Evolutionary conservation across 1,140 invertebrate species (phyloP), one percentile per base, ranked within the genome.

Genomic region (Temnothorax nylanderi): DNA sequence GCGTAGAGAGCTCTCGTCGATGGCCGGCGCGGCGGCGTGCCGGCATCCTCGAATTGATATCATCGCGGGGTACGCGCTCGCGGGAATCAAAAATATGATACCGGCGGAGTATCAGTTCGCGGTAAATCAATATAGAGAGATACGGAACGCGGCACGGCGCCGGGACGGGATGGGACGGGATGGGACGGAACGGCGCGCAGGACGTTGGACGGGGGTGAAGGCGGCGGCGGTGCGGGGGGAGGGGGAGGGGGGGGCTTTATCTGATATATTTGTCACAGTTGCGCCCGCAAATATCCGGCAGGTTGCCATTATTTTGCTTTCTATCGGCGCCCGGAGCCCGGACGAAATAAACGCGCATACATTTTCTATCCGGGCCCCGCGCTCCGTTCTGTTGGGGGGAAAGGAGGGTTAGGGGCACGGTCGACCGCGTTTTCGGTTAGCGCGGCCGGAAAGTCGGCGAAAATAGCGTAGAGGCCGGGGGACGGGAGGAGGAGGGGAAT

Each of bases 71-170:
- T 44, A 71, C n/a, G 62, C 41, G 62, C 32, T 37, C 74, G 58
- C 72, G 60, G 60, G 75, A 60, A 89, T 89, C 71, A 85, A 89
- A 87, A 89, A 89, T 71, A 62, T 49, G 41, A 82, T 65, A 74
- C 32, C 54, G 69, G 74, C 54, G 71, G 75, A 80, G 41, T 89
- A 89, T 90, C 89, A 71, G 88, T 41, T 72, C 8, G 88, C 80
- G 86, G 71, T 90, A 89, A 90, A 90, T 90, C 89, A 90, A 90
- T 90, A 89, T 85, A 71, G 88, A 67, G 88, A 75, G 88, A 90
- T 90, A 89, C 58, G 88, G 77, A 90, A 64, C 88, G 21, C 64
- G 37, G 71, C 58, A 60, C 67, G 26, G 71, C 60, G 32, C 44
- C 37, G 80, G 56, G 81, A 49, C 65, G 54, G 34, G 37, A 58